Conservation (phyloP, 2,888 invertebrate genomes). For the Drosophila leonis region DNA sequence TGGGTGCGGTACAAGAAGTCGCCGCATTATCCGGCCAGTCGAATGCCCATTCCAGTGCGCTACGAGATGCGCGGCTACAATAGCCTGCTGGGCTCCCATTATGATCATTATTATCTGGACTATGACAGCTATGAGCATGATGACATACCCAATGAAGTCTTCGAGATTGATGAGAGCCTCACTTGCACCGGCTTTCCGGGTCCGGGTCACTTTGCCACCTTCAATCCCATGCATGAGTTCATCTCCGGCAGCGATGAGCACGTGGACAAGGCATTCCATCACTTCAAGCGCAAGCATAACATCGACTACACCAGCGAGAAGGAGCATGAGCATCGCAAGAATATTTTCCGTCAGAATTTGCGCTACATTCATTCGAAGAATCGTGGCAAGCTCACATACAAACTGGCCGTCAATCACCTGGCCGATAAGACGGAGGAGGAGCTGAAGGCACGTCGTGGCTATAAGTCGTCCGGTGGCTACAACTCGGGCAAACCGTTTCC, state of each 20-base stretch:
- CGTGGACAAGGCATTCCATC: constrained; percentile 90
- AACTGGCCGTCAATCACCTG: constrained; percentile 93
- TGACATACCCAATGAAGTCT: constrained; percentile 89
- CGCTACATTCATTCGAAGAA: constrained; percentile 93
- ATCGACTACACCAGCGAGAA: constrained; percentile 88
- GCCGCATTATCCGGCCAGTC: constrained; percentile 84
- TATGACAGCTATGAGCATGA: constrained; percentile 90
- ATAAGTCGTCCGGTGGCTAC: constrained; percentile 87
- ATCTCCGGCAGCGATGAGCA: constrained; percentile 91
- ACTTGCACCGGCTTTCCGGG: constrained; percentile 94
- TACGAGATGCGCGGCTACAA: constrained; percentile 98
- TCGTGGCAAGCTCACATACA: constrained; percentile 90
- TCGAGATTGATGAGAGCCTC: constrained; percentile 88
- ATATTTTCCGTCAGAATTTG: constrained; percentile 94
- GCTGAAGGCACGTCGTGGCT: constrained; percentile 90
- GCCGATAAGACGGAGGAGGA: constrained; percentile 93
- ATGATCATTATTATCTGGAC: constrained; percentile 96
- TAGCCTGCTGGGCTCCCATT: constrained; percentile 96
- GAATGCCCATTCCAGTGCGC: constrained; percentile 90
- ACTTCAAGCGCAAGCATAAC: constrained; percentile 90
- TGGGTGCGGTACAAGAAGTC: constrained; percentile 92
- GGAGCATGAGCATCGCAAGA: constrained; percentile 90
- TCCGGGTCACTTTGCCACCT: constrained; percentile 93
- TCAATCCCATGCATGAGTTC: constrained; percentile 98
- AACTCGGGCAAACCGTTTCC: constrained; percentile 93